Evolutionary conservation across 1,140 invertebrate genomes (phyloP).

Genomic region (Drosophila bocki): DNA sequence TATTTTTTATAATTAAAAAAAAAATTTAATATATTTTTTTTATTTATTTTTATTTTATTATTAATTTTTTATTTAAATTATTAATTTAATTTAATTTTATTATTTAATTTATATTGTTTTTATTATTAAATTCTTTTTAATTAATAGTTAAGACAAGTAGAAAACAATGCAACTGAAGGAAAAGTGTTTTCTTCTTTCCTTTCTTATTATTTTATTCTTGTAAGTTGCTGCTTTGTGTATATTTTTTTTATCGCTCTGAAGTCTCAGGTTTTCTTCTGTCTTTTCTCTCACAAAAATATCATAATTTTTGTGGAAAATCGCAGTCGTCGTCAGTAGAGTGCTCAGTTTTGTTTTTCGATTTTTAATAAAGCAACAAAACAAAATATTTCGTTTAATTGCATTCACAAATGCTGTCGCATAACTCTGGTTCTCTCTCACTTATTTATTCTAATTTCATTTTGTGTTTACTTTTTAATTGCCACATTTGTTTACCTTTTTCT

Average conservation of each 20-base stretch:
- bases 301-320: constrained; percentile 1
- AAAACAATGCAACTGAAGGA: not conserved
- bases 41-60: too few species aligned
- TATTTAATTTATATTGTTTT: too few species aligned
- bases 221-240: constrained; percentile 4
- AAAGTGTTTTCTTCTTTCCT: not conserved
- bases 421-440: not conserved
- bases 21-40: too few species aligned
- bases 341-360: not conserved
- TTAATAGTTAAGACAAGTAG: constrained; percentile 20
- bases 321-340: too few species aligned
- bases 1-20: too few species aligned
- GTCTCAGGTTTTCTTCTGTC: constrained; percentile 1
- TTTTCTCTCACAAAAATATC: constrained; percentile 3
- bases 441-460: constrained; percentile 6
- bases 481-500: not conserved
- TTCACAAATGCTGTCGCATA: not conserved
- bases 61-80: too few species aligned
- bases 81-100: too few species aligned
- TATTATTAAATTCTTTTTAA: too few species aligned
- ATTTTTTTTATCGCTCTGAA: constrained; percentile 1
- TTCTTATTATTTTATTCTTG: not conserved
- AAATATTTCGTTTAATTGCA: constrained; percentile 2
- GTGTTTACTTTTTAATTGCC: constrained; percentile 1
- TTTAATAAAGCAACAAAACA: constrained; percentile 3